Conservation (phyloP, 2,113 vertebrate genomes). For the Athene noctua region DNA sequence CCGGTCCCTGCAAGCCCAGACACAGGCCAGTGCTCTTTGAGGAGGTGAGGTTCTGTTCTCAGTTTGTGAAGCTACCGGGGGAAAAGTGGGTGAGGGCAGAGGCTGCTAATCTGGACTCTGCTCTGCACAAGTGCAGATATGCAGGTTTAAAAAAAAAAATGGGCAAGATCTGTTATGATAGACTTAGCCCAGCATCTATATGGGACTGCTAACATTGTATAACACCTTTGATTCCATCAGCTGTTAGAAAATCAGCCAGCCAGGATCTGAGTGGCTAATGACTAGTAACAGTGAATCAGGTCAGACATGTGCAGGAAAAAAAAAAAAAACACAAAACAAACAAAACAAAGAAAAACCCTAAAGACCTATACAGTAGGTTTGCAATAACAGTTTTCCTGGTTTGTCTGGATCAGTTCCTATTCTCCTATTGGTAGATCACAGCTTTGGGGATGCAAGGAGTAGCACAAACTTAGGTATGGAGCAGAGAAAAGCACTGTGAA, state of each 20-base stretch:
- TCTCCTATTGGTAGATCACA: background rate
- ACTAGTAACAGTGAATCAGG: background rate
- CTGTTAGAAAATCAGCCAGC: background rate
- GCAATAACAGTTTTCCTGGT: background rate
- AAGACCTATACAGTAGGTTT: background rate
- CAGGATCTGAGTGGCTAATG: background rate
- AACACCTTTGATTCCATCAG: background rate
- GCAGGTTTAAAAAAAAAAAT: background rate
- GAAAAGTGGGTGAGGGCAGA: background rate
- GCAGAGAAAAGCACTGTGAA: background rate
- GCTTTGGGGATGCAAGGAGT: background rate
- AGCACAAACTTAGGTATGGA: background rate
- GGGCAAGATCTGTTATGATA: background rate
- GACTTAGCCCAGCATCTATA: background rate
- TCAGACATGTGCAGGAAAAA: background rate
- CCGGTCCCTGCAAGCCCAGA: background rate
- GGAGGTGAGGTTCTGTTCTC: too few relatives aligned
- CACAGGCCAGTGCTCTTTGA: accelerated
- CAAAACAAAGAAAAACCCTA: accelerated
- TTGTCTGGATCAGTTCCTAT: background rate
- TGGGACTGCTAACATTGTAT: background rate
- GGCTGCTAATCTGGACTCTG: background rate
- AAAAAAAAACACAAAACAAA: background rate
- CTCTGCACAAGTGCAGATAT: background rate
- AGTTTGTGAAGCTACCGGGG: background rate